Evolutionary conservation across 2,797 vertebrate genomes (phyloP).

Genomic region (Moxostoma hubbsi): DNA sequence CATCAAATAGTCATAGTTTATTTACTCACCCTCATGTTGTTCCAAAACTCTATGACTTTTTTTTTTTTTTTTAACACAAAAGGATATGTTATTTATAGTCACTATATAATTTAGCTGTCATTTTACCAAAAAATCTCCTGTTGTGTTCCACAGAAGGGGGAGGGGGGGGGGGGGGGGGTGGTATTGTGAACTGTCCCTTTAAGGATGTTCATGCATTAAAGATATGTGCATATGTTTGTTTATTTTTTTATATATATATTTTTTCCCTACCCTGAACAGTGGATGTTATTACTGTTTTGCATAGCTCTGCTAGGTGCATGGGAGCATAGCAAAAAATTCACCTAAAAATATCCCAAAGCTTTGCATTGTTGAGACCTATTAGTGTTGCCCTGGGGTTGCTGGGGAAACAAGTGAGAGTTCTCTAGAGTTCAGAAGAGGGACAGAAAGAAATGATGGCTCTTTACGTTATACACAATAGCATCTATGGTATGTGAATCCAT

Average conservation of each 20-base stretch:
- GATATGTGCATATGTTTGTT: background rate
- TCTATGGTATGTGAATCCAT: slow-evolving; percentile 51
- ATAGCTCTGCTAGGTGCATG: background rate
- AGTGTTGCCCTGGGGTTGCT: slow-evolving; percentile 73
- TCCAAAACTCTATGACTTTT: too few relatives aligned
- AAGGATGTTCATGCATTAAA: background rate
- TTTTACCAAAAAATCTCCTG: too few relatives aligned
- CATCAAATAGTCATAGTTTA: background rate
- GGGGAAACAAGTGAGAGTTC: slow-evolving; percentile 69
- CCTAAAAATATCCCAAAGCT: slow-evolving; percentile 67
- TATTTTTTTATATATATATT: background rate
- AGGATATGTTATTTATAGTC: background rate
- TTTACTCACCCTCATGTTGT: too few relatives aligned
- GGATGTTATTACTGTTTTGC: background rate
- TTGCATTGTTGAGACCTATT: slow-evolving; percentile 76
- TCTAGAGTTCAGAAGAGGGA: slow-evolving; percentile 65
- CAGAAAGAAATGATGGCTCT: slow-evolving; percentile 68
- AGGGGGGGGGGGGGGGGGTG: too few relatives aligned
- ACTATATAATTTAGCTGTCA: too few relatives aligned
- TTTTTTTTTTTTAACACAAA: background rate
- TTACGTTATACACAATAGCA: slow-evolving; percentile 63
- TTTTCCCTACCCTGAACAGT: slow-evolving; percentile 4
- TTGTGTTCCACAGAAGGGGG: too few relatives aligned
- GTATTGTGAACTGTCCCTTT: too few relatives aligned
- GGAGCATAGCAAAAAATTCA: slow-evolving; percentile 24